These are phyloP conservation scores for Tetrapedia diversipes DNA, from an alignment of 2,888 invertebrate genomes.

Conservation along the genomic window DNA sequence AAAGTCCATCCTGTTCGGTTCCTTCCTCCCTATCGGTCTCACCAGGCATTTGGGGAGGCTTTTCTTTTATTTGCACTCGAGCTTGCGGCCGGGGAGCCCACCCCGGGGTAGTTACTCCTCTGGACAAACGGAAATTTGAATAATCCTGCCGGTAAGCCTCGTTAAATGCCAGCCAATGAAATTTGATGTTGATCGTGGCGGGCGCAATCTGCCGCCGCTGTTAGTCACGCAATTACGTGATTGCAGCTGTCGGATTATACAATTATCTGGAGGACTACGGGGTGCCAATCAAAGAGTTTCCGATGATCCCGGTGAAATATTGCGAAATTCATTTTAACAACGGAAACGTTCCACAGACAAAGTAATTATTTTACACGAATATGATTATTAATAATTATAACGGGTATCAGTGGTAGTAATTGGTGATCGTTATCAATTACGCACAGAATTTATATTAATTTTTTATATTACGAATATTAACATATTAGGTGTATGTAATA, in stretches of 20 bases:
- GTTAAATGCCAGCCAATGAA: conserved; percentile 68
- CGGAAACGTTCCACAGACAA: too few species aligned
- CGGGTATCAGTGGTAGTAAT: too few species aligned
- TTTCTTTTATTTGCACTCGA: conserved; percentile 54
- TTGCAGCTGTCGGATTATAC: conserved; percentile 47
- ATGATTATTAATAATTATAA: too few species aligned
- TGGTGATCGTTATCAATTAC: too few species aligned
- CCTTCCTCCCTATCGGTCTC: conserved; percentile 46
- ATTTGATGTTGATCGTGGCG: conserved; percentile 69
- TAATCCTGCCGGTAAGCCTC: conserved; percentile 68
- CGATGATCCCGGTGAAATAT: not conserved
- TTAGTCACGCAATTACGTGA: conserved; percentile 56
- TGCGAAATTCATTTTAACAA: not conserved
- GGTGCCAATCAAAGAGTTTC: not conserved
- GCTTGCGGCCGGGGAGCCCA: conserved; percentile 41
- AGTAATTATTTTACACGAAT: too few species aligned
- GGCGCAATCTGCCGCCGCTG: conserved; percentile 12
- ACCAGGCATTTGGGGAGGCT: conserved; percentile 19
- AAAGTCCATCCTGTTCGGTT: conserved; percentile 54
- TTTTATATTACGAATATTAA: too few species aligned
- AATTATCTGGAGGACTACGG: conserved; percentile 20
- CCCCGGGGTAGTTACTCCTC: conserved; percentile 18
- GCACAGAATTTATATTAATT: too few species aligned
- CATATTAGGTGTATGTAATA: too few species aligned
- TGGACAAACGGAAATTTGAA: conserved; percentile 75